Evolutionary conservation across 2,797 vertebrate genomes (phyloP).

Genomic region (Platalea minor): DNA sequence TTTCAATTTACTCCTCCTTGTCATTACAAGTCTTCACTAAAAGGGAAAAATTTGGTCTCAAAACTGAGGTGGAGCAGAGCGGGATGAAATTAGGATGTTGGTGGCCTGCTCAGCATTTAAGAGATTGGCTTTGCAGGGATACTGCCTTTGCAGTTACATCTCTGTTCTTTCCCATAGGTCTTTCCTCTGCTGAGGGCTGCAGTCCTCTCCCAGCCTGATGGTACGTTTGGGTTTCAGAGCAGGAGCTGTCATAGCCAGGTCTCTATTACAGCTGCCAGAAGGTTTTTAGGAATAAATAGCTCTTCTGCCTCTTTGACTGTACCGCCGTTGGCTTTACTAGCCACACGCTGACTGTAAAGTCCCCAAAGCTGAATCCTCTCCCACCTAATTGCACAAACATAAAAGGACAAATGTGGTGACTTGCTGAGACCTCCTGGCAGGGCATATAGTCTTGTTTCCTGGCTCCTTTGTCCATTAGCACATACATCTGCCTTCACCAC

Average conservation of each 20-base stretch:
- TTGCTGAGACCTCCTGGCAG: background rate
- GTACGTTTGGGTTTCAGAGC: background rate
- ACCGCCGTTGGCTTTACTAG: background rate
- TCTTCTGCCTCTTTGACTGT: background rate
- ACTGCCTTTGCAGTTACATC: background rate
- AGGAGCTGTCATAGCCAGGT: background rate
- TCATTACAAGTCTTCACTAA: background rate
- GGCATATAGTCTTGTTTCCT: background rate
- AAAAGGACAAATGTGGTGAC: background rate
- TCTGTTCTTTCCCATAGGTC: background rate
- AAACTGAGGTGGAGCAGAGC: background rate
- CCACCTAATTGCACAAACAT: background rate
- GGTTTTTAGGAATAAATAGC: background rate
- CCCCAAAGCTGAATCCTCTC: background rate
- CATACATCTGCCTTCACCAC: background rate
- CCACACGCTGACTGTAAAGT: background rate
- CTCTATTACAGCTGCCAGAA: background rate
- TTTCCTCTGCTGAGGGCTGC: background rate
- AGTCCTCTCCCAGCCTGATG: background rate
- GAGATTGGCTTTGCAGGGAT: background rate
- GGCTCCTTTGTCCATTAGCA: background rate
- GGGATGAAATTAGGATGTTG: background rate
- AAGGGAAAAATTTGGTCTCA: background rate
- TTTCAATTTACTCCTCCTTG: background rate
- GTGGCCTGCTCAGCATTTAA: background rate